Evolutionary conservation across 2,888 invertebrate species (phyloP), one percentile per base, ranked within the genome.

Genomic region (Mimumesa dahlbomi): DNA sequence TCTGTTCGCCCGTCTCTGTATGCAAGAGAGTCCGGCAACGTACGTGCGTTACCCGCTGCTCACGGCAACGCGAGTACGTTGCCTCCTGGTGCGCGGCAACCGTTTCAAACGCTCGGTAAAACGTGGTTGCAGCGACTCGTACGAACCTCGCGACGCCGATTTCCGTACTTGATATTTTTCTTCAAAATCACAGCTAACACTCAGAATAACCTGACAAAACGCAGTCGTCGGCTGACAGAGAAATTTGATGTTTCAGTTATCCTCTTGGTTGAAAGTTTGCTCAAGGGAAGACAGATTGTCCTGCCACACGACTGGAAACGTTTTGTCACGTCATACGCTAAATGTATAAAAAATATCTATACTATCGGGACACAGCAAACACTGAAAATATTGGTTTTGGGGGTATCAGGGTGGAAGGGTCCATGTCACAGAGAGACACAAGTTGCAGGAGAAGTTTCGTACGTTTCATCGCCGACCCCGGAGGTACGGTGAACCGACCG

Each of bases 361-460:
- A 84, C 87, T 88, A 88, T 87, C 84, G 82, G 86, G 86, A 84
- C 70, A 88, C 88, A 88, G 83, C 87, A 83, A 87, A 88, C 87
- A 88, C 74, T 85, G 82, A 83, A 85, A 79, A 76, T 77, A 70
- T 82, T 85, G 84, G 84, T 84, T 82, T 66, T 76, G 69, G 69
- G 79, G 84, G 79, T 84, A 66, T 79, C 40, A 65, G 77, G 80
- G 80, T 77, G 67, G 77, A 78, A 72, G 79, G 82, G 75, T 84
- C 81, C 70, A 75, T 79, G 79, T 80, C 66, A 65, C 69, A 65
- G 71, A 74, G 61, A 76, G 65, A 66, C 61, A 70, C 48, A 53
- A 73, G 58, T 75, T 66, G 61, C 48, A 69, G 77, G 40, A 40
- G 40, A 40, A 16, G 14, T 16, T 11, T 4, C 14, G 16, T 42